These are phyloP conservation scores for Zenarchopterus dispar DNA, from an alignment of 2,797 vertebrate genomes.

Conservation along the genomic window DNA sequence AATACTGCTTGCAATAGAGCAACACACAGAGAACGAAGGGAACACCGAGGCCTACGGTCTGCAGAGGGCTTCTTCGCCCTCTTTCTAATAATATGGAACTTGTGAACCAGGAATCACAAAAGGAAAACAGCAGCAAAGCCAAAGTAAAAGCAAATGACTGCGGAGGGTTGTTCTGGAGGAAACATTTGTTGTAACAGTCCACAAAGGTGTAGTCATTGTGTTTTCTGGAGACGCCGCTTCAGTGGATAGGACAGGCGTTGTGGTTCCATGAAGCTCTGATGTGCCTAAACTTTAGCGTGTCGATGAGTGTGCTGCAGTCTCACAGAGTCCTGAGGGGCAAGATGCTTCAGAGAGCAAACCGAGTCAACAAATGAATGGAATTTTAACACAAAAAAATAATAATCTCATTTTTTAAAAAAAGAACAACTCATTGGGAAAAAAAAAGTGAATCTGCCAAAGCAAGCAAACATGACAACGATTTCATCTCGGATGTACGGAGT, in stretches of 20 bases:
- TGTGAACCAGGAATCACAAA: slow-evolving; percentile 24
- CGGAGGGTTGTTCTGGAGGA: slow-evolving; percentile 23
- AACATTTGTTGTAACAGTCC: slow-evolving; percentile 27
- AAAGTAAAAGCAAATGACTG: slow-evolving; percentile 22
- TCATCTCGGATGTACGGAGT: slow-evolving; percentile 53
- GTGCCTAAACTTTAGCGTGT: slow-evolving; percentile 41
- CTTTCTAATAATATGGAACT: slow-evolving; percentile 20
- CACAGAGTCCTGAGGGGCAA: slow-evolving; percentile 52
- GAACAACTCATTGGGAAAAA: slow-evolving; percentile 1
- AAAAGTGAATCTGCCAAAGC: slow-evolving; percentile 9
- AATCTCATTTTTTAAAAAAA: slow-evolving; percentile 5
- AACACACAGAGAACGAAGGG: slow-evolving; percentile 29
- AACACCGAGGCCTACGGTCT: slow-evolving; percentile 17
- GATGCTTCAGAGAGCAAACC: slow-evolving; percentile 49
- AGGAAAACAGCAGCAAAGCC: slow-evolving; percentile 25
- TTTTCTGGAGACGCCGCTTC: slow-evolving; percentile 17
- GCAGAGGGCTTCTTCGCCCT: slow-evolving; percentile 13
- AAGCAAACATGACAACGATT: slow-evolving; percentile 34
- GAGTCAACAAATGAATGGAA: slow-evolving; percentile 23
- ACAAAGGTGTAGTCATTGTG: slow-evolving; percentile 16
- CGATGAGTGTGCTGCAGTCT: slow-evolving; percentile 44
- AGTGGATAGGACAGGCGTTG: slow-evolving; percentile 20
- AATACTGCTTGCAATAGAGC: slow-evolving; percentile 42
- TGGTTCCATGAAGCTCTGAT: slow-evolving; percentile 34
- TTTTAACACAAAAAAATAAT: slow-evolving; percentile 9